Conservation (phyloP, 2,888 invertebrate genomes). For the Papilio gigon region DNA sequence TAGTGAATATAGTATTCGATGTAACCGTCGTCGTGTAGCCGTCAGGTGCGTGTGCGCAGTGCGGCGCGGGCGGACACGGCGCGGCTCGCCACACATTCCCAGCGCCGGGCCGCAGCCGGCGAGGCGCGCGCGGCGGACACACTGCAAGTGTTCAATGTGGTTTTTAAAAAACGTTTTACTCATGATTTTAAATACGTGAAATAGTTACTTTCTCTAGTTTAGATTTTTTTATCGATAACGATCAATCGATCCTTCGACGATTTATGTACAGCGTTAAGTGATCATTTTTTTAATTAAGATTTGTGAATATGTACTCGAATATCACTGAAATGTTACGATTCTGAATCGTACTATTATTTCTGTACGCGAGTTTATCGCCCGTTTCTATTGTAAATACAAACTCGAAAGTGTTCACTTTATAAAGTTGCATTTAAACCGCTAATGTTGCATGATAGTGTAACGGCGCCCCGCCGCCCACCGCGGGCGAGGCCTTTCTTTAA, state of each 20-base stretch:
- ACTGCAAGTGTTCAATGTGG: slow-evolving; percentile 72
- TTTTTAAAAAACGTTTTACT: slow-evolving; percentile 65
- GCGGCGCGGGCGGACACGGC: slow-evolving; percentile 43
- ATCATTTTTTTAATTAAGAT: slow-evolving; percentile 62
- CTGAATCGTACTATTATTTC: slow-evolving; percentile 54
- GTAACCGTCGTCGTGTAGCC: slow-evolving; percentile 48
- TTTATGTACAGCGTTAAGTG: slow-evolving; percentile 67
- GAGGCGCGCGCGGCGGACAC: slow-evolving; percentile 48
- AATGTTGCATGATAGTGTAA: slow-evolving; percentile 73
- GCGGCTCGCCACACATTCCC: slow-evolving; percentile 53
- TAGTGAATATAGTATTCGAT: slow-evolving; percentile 58
- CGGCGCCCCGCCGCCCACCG: slow-evolving; percentile 52
- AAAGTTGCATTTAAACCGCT: slow-evolving; percentile 80
- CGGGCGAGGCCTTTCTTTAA: slow-evolving; percentile 46
- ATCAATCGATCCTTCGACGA: slow-evolving; percentile 62
- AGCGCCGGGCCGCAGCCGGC: slow-evolving; percentile 45
- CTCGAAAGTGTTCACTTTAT: slow-evolving; percentile 79
- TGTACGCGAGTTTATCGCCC: slow-evolving; percentile 57
- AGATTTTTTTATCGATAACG: slow-evolving; percentile 62
- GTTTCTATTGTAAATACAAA: slow-evolving; percentile 71
- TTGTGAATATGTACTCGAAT: slow-evolving; percentile 81
- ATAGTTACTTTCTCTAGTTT: slow-evolving; percentile 61
- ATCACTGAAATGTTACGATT: slow-evolving; percentile 69
- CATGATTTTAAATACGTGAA: slow-evolving; percentile 65
- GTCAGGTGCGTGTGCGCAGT: slow-evolving; percentile 35